A percentile compares a stretch with the other conserved stretches of the same genome.
These are phyloP conservation scores for Nycticebus coucang DNA, from an alignment of 2,113 vertebrate genomes.

Conservation along the genomic window DNA sequence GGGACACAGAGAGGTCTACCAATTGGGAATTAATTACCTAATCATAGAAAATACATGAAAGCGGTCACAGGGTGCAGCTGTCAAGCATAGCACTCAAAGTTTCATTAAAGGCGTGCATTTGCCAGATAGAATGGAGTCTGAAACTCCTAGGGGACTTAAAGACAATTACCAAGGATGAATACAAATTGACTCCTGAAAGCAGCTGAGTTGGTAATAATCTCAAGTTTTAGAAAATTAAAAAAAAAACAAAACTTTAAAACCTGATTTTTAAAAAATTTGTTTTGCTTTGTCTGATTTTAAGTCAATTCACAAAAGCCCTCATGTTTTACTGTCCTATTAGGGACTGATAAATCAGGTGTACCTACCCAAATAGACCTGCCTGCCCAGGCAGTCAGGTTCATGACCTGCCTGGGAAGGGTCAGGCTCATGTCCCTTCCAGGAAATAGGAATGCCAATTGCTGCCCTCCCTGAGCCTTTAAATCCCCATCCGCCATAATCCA, in stretches of 20 bases:
- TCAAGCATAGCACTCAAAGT: slow-evolving; percentile 37
- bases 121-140: slow-evolving; percentile 7
- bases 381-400: too few relatives aligned
- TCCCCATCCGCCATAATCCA: too few relatives aligned
- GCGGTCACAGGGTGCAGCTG: background rate
- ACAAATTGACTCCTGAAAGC: slow-evolving; percentile 57
- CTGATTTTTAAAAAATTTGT: slow-evolving; percentile 38
- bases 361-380: too few relatives aligned
- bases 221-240: background rate
- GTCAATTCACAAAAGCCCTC: background rate
- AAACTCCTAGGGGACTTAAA: slow-evolving; percentile 34
- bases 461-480: too few relatives aligned
- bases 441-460: too few relatives aligned
- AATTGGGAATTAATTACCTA: slow-evolving; percentile 39
- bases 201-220: background rate
- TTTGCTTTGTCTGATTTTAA: slow-evolving; percentile 38
- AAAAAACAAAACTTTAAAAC: slow-evolving; percentile 8
- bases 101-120: slow-evolving; percentile 54
- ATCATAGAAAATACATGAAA: slow-evolving; percentile 39
- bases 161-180: slow-evolving; percentile 11
- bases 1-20: background rate
- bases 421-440: too few relatives aligned
- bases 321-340: background rate
- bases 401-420: too few relatives aligned
- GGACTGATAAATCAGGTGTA: too few relatives aligned